A percentile compares a stretch with the other conserved stretches of the same genome.
Conservation (phyloP, 2,113 vertebrate species). For the Gymnarchus niloticus region DNA sequence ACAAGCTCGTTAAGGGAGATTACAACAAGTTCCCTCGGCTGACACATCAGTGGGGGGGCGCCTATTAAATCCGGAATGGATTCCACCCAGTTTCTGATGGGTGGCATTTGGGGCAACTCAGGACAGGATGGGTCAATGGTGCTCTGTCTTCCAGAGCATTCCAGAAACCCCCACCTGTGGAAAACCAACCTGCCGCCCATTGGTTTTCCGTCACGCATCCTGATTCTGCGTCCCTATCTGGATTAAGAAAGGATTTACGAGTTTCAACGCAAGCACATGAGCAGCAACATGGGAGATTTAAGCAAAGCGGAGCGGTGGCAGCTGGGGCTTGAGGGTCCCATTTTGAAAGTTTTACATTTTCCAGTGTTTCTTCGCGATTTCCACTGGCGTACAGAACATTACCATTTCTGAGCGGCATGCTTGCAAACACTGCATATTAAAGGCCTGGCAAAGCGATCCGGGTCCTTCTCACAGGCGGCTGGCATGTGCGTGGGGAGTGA, state of each 20-base stretch:
- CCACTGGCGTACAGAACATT: background rate
- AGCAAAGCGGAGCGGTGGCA: too few relatives aligned
- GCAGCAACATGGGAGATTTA: too few relatives aligned
- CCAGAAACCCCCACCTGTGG: background rate
- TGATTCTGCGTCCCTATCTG: background rate
- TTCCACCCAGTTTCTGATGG: background rate
- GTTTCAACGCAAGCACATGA: too few relatives aligned
- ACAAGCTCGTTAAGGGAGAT: constrained; percentile 68
- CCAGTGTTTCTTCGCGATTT: background rate
- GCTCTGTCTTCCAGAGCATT: background rate
- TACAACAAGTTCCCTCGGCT: constrained; percentile 47
- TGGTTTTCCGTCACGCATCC: background rate
- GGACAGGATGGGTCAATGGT: background rate
- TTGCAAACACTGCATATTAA: background rate
- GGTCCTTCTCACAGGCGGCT: background rate
- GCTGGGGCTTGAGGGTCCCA: background rate
- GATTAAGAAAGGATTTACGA: background rate
- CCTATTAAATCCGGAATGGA: background rate
- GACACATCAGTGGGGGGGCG: background rate
- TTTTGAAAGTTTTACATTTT: constrained; percentile 3
- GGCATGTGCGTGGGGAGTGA: background rate
- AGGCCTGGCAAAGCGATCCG: background rate
- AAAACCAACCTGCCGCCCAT: background rate
- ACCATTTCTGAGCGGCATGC: background rate
- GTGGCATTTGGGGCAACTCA: background rate